Percentiles rank a stretch among this genome's conserved stretches.
Evolutionary conservation across 2,113 vertebrate genomes (phyloP).

Genomic region (Lipotes vexillifer): DNA sequence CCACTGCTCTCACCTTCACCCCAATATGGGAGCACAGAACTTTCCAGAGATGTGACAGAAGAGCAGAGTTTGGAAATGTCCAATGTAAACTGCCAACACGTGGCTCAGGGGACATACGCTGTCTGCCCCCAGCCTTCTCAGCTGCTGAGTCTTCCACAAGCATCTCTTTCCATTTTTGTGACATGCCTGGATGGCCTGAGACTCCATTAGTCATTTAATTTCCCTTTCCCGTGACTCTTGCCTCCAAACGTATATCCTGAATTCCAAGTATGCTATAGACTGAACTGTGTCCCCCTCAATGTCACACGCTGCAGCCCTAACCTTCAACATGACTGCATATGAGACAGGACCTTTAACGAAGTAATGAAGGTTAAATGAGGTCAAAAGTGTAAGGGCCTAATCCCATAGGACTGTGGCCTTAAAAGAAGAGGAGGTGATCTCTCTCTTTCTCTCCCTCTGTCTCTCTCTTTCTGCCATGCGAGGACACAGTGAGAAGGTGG

Average conservation of each 20-base stretch:
- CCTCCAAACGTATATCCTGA: neutral
- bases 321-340: neutral
- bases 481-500: neutral
- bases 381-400: neutral
- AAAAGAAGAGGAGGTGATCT: neutral
- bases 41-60: neutral
- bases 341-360: neutral
- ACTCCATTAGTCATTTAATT: neutral
- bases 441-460: neutral
- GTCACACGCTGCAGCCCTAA: neutral
- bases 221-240: neutral
- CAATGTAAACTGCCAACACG: neutral
- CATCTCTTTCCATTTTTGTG: neutral
- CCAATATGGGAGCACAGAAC: neutral
- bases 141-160: neutral
- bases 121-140: neutral
- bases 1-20: neutral
- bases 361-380: neutral
- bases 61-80: neutral
- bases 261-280: neutral
- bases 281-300: neutral
- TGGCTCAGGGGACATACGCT: fast-evolving
- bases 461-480: neutral
- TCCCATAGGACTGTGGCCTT: neutral
- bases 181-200: neutral